Evolutionary conservation across 2,888 invertebrate species (phyloP).

Genomic region (Parnassius smintheus): DNA sequence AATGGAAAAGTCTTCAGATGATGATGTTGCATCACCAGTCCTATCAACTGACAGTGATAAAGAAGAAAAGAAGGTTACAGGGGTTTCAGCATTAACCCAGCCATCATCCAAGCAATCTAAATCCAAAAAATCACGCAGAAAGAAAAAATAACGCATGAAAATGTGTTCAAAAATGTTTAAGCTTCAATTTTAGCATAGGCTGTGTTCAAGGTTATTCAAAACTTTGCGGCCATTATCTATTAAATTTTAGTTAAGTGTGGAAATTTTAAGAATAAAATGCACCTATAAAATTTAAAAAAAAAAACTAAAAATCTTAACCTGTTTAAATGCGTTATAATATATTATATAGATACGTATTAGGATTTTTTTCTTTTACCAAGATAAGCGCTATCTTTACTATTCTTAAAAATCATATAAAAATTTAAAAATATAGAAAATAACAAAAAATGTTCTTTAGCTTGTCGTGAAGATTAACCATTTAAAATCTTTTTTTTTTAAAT

Average conservation of each 20-base stretch:
- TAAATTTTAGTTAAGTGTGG: conserved; percentile 40
- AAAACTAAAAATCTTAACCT: conserved; percentile 20
- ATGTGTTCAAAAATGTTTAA: conserved; percentile 54
- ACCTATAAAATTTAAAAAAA: conserved; percentile 25
- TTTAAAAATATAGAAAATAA: conserved; percentile 63
- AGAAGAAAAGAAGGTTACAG: conserved; percentile 64
- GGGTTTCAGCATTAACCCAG: conserved; percentile 58
- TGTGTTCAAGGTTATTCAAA: conserved; percentile 35
- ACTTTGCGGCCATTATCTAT: conserved; percentile 53
- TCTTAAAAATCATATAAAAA: conserved; percentile 64
- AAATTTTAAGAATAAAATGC: conserved; percentile 41
- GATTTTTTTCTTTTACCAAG: conserved; percentile 42
- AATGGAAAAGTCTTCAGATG: conserved; percentile 81
- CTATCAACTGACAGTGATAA: conserved; percentile 81
- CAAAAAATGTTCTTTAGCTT: conserved; percentile 56
- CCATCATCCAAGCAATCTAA: conserved; percentile 69
- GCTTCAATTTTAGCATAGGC: conserved; percentile 41
- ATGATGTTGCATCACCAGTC: conserved; percentile 75
- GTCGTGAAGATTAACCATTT: conserved; percentile 42
- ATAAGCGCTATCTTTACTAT: conserved; percentile 50
- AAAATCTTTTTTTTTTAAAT: conserved; percentile 15
- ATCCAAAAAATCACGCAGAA: conserved; percentile 82
- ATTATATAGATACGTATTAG: conserved; percentile 18
- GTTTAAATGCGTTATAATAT: conserved; percentile 17
- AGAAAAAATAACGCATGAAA: conserved; percentile 77